Base-by-base conservation (phyloP, 1,140 invertebrate species). In the Eriocheir sinensis region DNA sequence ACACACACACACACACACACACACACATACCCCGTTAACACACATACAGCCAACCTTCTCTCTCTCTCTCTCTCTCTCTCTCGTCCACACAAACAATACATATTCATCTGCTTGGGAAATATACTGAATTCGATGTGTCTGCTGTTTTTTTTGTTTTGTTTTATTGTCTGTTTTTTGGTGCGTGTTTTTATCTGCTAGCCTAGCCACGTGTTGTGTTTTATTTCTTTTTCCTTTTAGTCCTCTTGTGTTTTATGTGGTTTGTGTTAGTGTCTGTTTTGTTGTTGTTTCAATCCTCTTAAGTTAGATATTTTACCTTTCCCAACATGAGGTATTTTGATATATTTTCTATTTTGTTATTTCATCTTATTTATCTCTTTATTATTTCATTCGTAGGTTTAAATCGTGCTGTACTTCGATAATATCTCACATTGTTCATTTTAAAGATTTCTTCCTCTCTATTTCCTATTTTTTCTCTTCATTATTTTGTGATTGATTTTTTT, bases 1-100 rank as follows among this genome's bases (percentile, higher is more conserved):
- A 72, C 60, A 72, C 60, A 72, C 60, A 72, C 60, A 72, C 60
- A 72, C 60, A 72, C 60, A 72, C 60, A 72, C 60, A 72, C 60
- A 72, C 60, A 72, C 60, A 72, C 60, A 72, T n/a, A 72, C 60
- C 27, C 60, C 60, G n/a, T n/a, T n/a, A 6, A 60, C 53, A 60
- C 53, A 60, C 53, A 60, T 21, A 60, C 53, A 60, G 2, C 9
- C 53, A 72, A n/a, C n/a, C n/a, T n/a, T n/a, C n/a, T n/a, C n/a
- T n/a, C n/a, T n/a, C n/a, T n/a, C n/a, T n/a, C n/a, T n/a, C n/a
- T n/a, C n/a, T n/a, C n/a, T n/a, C n/a, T n/a, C n/a, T n/a, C 60
- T n/a, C 60, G n/a, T n/a, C 27, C 60, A 8, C 21, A 72, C 6
- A 72, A 21, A 21, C 27, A 60, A 8, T 72, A n/a, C 60, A 72